A percentile compares a stretch with the other conserved stretches of the same genome.
phyloP scores from a whole-genome alignment of 2,113 vertebrate genomes.

The Dicrurus megarhynchus region DNA sequence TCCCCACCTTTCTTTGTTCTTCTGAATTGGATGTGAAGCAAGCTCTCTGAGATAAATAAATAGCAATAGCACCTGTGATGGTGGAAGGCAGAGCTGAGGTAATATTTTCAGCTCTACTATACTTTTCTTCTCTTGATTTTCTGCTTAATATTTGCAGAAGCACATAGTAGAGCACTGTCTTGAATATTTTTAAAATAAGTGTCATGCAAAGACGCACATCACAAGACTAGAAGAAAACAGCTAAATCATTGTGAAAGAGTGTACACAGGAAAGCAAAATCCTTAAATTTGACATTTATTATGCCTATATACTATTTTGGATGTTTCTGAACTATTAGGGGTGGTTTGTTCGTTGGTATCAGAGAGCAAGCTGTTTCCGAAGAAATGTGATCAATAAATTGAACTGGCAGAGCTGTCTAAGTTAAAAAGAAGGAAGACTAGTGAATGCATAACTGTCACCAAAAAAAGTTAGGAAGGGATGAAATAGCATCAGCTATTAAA shows the following conservation, averaged over 20 bases:
- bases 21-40: neutral
- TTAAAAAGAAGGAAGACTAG: neutral
- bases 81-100: neutral
- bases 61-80: neutral
- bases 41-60: neutral
- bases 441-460: neutral
- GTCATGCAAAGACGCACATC: neutral
- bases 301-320: neutral
- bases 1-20: fast-evolving
- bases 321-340: neutral
- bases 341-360: neutral
- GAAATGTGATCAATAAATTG: neutral
- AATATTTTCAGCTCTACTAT: neutral
- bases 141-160: neutral
- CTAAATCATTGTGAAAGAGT: neutral
- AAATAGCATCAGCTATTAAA: neutral
- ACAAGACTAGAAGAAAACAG: neutral
- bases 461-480: neutral
- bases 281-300: neutral
- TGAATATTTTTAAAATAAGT: neutral
- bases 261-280: neutral
- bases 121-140: neutral
- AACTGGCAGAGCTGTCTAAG: neutral
- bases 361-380: neutral
- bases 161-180: neutral